Base-by-base conservation (phyloP, 2,888 invertebrate genomes). In the Dicyrtomina minuta region DNA sequence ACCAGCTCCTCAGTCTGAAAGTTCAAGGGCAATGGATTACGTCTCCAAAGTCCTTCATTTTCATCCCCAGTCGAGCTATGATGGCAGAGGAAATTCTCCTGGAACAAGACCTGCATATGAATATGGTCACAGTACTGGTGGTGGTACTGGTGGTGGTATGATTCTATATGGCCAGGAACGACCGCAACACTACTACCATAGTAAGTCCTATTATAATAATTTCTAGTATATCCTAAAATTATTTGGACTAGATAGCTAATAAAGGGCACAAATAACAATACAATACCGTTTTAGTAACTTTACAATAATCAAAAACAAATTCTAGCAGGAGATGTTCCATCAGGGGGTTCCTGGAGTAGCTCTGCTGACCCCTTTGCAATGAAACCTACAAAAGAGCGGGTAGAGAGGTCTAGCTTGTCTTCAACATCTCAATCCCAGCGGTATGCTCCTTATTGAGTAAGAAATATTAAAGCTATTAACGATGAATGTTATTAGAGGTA, bases 11-110 rank as follows among this genome's bases (percentile, higher is more conserved):
- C 56, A 61, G 13, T 56, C 22, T n/a, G 56, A 66, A 55, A 58
- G 41, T 59, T 53, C 68, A 15, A 26, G 72, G 39, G 66, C 68
- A 0, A 66, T 72, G 58, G 72, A 72, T 3, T 72, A 65, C 44
- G 58, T 69, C 49, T 68, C 69, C n/a, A 72, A 69, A 62, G 61
- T 55, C 26, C 26, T 60, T n/a, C 22, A 26, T 41, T 15, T 55
- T 20, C 41, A 62, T 13, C 49, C 65, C 53, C 56, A 64, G 26
- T 8, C 41, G 2, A 65, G 22, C 13, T 39, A 41, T 55, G 64
- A 27, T 26, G 46, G 20, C 8, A 60, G 68, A 39, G 51, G 39
- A 2, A 46, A 33, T 13, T 68, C 68, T 22, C 60, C 68, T 10
- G 41, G 49, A 13, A n/a, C 59, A 17, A 1, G 68, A 41, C 46